Evolutionary conservation across 2,113 vertebrate species (phyloP).

Genomic region (Phasianus colchicus): DNA sequence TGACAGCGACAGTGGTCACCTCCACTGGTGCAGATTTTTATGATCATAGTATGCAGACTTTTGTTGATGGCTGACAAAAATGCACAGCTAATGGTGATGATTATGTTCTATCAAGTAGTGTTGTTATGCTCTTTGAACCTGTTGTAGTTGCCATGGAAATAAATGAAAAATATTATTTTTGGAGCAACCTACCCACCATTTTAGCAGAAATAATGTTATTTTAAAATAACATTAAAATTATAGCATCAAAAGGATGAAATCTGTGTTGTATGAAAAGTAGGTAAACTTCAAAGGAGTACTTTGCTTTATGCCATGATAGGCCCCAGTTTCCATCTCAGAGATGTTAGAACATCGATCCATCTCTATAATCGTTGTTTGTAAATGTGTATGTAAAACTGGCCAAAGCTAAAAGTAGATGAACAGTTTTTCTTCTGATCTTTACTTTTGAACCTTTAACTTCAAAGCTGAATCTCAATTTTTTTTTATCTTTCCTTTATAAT

Average conservation of each 20-base stretch:
- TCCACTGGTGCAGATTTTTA: too few species aligned
- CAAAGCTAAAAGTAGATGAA: not conserved
- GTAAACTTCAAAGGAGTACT: not conserved
- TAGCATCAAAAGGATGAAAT: not conserved
- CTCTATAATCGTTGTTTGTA: not conserved
- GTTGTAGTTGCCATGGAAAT: not conserved
- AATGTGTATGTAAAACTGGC: not conserved
- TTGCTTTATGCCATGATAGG: not conserved
- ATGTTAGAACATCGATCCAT: not conserved
- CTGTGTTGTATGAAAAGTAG: not conserved
- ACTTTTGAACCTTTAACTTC: not conserved
- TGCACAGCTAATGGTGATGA: not conserved
- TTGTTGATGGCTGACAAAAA: not conserved
- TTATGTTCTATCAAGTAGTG: not conserved
- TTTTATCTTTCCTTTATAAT: not conserved
- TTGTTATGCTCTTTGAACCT: not conserved
- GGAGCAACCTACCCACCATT: not conserved
- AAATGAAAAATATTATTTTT: not conserved
- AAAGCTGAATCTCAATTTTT: not conserved
- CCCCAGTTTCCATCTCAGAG: not conserved
- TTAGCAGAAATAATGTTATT: not conserved
- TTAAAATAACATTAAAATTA: not conserved
- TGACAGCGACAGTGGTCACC: not conserved
- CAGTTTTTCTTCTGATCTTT: not conserved
- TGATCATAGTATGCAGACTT: not conserved